Base-by-base conservation (phyloP, 2,113 vertebrate genomes). In the Corydoras sp. region DNA sequence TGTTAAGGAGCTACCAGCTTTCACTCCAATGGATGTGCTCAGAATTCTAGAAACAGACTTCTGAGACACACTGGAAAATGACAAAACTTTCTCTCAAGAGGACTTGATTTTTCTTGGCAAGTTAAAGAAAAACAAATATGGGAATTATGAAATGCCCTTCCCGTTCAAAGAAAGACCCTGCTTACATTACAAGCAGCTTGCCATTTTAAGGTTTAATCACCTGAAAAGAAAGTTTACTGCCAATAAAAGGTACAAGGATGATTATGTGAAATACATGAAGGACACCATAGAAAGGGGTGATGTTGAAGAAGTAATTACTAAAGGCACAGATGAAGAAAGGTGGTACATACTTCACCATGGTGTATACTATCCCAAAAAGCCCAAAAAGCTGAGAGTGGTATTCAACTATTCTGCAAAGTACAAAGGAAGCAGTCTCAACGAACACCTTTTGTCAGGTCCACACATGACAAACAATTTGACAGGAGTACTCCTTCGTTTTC, bases 241-340 rank as follows among this genome's bases (percentile, higher is more conserved):
- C 30, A 58, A 62, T 50, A 14, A 68, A 51, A 62, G 50, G 50
- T 68, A 77, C n/a, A 64, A 56, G 30, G 9, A 8, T 3, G 56
- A 69, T 9, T 77, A 73, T 43, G 30, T 60, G 1, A 32, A 59
- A 4, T 73, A 68, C 53, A 73, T 73, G 64, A 53, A 68, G 2
- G 61, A 74, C 15, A 67, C 74, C 1, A 73, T 74, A 54, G 31
- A 77, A 69, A 76, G 58, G 14, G 43, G 70, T n/a, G 65, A 77
- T 10, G 53, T 13, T 11, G 55, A 68, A 15, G 59, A 59, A 11
- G 60, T 62, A 4, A 2, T 11, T 62, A 3, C 2, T 24, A 13
- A 62, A 7, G 31, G 31, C 51, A 14, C 13, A 1, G 4, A n/a
- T 18, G 66, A 53, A 9, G 54, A 68, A 68, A 56, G 18, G 15